Evolutionary conservation across 1,140 invertebrate species (phyloP).

Genomic region (Calephelis nemesis): DNA sequence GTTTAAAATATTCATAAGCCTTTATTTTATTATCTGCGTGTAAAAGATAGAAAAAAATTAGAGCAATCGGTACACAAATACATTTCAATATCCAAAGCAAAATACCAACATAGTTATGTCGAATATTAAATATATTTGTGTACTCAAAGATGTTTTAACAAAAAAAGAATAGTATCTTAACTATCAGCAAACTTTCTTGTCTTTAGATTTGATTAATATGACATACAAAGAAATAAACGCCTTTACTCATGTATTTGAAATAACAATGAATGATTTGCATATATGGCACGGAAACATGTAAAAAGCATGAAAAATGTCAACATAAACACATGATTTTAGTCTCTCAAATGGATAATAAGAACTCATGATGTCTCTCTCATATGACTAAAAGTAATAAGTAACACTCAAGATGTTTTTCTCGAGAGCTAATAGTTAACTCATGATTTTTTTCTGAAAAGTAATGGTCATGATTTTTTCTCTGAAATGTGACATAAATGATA

Average conservation of each 20-base stretch:
- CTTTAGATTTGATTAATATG: conserved; percentile 22
- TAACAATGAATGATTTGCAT: conserved; percentile 29
- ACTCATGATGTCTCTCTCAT: conserved; percentile 6
- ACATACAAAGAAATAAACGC: conserved; percentile 8
- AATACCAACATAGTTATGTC: background rate
- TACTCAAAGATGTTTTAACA: conserved; percentile 5
- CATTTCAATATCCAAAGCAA: conserved; percentile 10
- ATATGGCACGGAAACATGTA: conserved; percentile 40
- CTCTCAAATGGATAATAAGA: background rate
- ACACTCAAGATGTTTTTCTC: background rate
- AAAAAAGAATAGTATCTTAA: conserved; percentile 29
- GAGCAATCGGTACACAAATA: conserved; percentile 18
- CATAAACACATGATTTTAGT: conserved; percentile 8
- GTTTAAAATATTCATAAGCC: background rate
- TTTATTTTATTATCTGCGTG: background rate
- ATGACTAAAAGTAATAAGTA: background rate
- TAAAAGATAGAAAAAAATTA: background rate
- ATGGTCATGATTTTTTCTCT: background rate
- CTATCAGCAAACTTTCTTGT: conserved; percentile 14
- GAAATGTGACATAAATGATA: background rate
- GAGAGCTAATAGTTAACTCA: background rate
- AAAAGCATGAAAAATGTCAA: conserved; percentile 11
- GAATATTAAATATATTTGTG: conserved; percentile 20
- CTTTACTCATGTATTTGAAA: conserved; percentile 16
- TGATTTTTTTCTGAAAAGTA: background rate